Evolutionary conservation across 2,888 invertebrate genomes (phyloP).

Genomic region (Spicauda simplicius): DNA sequence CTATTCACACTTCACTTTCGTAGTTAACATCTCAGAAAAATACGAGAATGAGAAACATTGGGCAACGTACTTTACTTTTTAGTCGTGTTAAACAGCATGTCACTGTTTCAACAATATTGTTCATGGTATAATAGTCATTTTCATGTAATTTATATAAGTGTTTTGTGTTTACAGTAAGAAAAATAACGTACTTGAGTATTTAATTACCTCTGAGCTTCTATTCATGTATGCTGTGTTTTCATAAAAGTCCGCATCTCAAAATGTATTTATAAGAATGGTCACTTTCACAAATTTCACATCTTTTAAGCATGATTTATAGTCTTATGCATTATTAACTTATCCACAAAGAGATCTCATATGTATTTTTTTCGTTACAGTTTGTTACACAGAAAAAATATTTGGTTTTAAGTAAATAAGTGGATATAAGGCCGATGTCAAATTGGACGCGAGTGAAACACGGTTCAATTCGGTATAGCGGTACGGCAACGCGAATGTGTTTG

Average conservation of each 20-base stretch:
- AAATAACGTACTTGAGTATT: not conserved
- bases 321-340: conserved; percentile 11
- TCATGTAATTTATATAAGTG: no score
- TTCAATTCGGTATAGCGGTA: not conserved
- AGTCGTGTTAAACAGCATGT: no score
- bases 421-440: not conserved
- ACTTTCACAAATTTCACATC: conserved; percentile 72
- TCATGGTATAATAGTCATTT: no score
- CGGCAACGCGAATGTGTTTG: not conserved
- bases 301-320: conserved; percentile 22
- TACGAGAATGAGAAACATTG: no score
- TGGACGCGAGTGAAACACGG: not conserved
- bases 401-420: not conserved
- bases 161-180: not conserved
- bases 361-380: not conserved
- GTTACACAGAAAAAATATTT: not conserved
- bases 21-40: no score
- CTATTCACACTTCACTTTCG: no score
- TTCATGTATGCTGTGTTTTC: conserved; percentile 75
- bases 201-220: conserved; percentile 69
- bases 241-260: conserved; percentile 75
- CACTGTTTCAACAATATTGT: no score
- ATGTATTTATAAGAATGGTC: conserved; percentile 63
- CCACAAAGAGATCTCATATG: not conserved
- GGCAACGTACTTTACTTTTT: no score